Evolutionary conservation across 2,113 vertebrate species (phyloP).

Genomic region (Cisticola juncidis): DNA sequence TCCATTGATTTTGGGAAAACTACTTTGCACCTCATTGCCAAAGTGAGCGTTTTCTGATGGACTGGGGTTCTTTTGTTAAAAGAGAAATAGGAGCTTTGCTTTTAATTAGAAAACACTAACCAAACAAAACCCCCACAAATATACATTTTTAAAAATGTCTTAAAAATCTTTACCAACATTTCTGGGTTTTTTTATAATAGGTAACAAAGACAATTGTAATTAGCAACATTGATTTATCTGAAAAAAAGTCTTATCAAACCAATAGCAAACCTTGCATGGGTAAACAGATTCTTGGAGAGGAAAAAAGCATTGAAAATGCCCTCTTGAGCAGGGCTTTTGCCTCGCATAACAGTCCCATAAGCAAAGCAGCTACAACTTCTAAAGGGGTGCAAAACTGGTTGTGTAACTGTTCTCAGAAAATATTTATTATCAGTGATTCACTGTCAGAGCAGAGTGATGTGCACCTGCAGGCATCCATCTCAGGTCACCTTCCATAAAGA

Average conservation of each 20-base stretch:
- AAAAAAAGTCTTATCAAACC: neutral
- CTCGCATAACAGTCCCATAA: neutral
- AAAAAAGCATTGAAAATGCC: neutral
- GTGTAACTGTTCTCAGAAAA: neutral
- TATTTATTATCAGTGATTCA: neutral
- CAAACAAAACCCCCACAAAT: neutral
- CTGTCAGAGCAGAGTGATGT: neutral
- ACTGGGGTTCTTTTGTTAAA: neutral
- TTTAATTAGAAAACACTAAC: neutral
- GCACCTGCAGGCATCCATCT: neutral
- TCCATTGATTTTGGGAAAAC: neutral
- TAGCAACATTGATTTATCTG: neutral
- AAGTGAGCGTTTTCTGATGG: neutral
- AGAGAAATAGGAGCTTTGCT: neutral
- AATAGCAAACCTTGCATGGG: neutral
- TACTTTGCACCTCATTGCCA: neutral
- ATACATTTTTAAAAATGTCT: neutral
- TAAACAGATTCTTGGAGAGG: neutral
- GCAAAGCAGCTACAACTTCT: neutral
- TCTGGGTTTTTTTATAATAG: neutral
- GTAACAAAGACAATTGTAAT: neutral
- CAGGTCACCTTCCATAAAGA: neutral
- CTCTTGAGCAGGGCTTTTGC: neutral
- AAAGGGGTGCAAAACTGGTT: neutral
- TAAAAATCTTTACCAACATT: neutral